Base-by-base conservation (phyloP, 2,797 vertebrate species). In the Enteromius viviparus region DNA sequence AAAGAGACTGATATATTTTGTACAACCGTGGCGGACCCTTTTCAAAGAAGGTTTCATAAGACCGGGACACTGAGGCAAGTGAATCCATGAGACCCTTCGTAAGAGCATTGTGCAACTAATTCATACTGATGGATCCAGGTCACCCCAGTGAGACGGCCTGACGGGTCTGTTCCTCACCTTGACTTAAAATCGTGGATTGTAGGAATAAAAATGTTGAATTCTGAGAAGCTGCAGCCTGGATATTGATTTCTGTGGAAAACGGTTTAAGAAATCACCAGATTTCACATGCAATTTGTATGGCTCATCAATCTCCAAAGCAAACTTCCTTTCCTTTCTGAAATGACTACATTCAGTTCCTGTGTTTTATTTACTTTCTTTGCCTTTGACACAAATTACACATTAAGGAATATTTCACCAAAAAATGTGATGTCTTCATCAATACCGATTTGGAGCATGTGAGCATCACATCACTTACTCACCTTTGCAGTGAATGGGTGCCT, bases 111-210 rank as follows among this genome's bases (percentile, higher is more conserved):
- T 94, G 92, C 91, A 88, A 91, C 92, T 94, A 93, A 94, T 94
- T 93, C 93, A 92, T 91, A 87, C 89, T 93, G 92, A 94, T 93
- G 92, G 91, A 95, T 94, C 92, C 93, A 91, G 94, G 93, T 94
- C 93, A 93, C 86, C 85, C 89, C 85, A 65, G 84, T 87, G 71
- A 93, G 90, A 91, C 87, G 87, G 90, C 91, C 89, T 91, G 87
- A 89, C 90, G 91, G 92, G 92, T 94, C 91, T 90, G 88, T 91
- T 92, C 91, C 92, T 88, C 86, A 89, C 81, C 87, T 92, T 89
- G 53, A 85, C 81, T 89, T 78, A 53, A 85, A 75, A 83, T 80
- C 75, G 80, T 17, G 40, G 34, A 78, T 55, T 47, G 37, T 21
- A 45, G 49, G n/a, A 53, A 83, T 79, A 53, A 23, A 74, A 23